Percentiles rank a stretch among this genome's conserved stretches.
phyloP scores from a whole-genome alignment of 1,140 invertebrate genomes.

The Hermetia illucens region DNA sequence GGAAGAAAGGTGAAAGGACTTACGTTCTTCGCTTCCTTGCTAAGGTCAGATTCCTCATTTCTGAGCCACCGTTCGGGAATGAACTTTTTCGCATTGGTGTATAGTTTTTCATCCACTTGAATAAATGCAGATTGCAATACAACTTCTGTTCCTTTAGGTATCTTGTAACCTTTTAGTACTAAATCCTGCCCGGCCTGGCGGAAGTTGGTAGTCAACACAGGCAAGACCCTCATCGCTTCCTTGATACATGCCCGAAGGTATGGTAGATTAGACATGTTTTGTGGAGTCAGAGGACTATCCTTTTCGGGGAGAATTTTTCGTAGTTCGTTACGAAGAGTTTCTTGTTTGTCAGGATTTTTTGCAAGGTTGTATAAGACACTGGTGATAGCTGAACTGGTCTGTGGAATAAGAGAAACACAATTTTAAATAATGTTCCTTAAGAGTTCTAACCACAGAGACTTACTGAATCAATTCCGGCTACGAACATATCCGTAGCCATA shows the following conservation, averaged over 20 bases:
- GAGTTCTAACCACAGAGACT: conserved; percentile 4
- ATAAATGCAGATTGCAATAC: conserved; percentile 32
- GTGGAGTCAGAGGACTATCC: conserved; percentile 32
- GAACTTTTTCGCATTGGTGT: conserved; percentile 33
- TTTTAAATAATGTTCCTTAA: too few species aligned
- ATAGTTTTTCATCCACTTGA: conserved; percentile 31
- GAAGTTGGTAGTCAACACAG: conserved; percentile 32
- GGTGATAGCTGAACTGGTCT: conserved; percentile 12
- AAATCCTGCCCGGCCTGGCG: conserved; percentile 34
- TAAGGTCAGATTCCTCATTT: conserved; percentile 1
- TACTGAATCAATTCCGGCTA: conserved; percentile 63
- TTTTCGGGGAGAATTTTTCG: conserved; percentile 32
- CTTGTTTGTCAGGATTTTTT: conserved; percentile 53
- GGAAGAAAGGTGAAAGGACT: conserved; percentile 43
- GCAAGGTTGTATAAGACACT: conserved; percentile 33
- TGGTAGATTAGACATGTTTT: conserved; percentile 35
- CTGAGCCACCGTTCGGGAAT: conserved; percentile 42
- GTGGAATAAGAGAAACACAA: not conserved
- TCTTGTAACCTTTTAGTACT: conserved; percentile 34
- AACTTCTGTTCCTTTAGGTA: conserved; percentile 40
- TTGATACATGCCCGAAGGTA: conserved; percentile 48
- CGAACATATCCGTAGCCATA: conserved; percentile 55
- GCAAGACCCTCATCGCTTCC: conserved; percentile 39
- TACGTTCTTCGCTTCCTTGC: conserved; percentile 25
- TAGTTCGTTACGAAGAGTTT: conserved; percentile 52